These are phyloP conservation scores for Heliconius sara DNA, from an alignment of 2,888 invertebrate species.

Conservation along the genomic window DNA sequence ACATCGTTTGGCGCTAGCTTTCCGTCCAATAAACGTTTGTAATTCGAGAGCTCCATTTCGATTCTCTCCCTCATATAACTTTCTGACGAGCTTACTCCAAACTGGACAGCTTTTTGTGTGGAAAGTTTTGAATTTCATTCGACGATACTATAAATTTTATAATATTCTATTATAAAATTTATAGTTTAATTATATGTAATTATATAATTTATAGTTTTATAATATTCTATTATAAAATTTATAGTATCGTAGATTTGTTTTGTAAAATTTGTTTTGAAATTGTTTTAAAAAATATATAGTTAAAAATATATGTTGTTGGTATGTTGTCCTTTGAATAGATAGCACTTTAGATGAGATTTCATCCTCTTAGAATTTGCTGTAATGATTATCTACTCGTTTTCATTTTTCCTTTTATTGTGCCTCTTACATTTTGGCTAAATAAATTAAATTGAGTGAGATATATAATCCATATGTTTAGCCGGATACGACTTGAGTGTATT, in stretches of 20 bases:
- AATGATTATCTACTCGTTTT: too few relatives aligned
- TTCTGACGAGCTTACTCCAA: conserved; percentile 20
- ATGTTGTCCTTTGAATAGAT: neutral
- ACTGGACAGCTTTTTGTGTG: conserved; percentile 21
- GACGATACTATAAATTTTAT: neutral
- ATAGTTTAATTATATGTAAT: too few relatives aligned
- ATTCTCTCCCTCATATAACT: conserved; percentile 21
- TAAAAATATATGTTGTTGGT: too few relatives aligned
- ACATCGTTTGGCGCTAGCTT: conserved; percentile 28
- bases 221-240: too few relatives aligned
- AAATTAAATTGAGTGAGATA: too few relatives aligned
- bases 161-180: neutral
- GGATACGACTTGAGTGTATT: neutral
- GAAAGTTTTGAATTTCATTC: neutral
- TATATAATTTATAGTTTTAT: too few relatives aligned
- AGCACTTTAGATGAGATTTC: neutral
- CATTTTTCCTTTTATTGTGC: too few relatives aligned
- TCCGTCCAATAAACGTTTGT: conserved; percentile 34
- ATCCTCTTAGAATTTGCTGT: too few relatives aligned
- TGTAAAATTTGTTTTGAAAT: too few relatives aligned
- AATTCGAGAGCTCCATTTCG: conserved; percentile 30
- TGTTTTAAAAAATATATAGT: too few relatives aligned
- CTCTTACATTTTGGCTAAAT: too few relatives aligned
- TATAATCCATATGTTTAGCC: neutral
- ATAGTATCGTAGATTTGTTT: too few relatives aligned